These are phyloP conservation scores for Hirundichthys speculiger DNA, from an alignment of 2,113 vertebrate species.

Conservation along the genomic window DNA sequence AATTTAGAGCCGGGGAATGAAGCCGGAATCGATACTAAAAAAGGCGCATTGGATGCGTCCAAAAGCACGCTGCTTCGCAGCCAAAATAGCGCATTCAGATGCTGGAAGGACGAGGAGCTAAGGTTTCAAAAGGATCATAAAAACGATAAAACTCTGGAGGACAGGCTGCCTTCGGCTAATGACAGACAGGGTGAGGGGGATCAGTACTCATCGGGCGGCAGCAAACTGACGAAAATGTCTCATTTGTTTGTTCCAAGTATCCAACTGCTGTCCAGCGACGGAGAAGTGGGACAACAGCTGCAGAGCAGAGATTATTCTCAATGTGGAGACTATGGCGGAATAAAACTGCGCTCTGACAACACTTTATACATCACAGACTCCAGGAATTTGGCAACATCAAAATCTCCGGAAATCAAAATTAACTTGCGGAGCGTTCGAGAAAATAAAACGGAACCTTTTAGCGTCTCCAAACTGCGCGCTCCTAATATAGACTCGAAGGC, in stretches of 20 bases:
- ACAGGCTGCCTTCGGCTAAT: slow-evolving; percentile 29
- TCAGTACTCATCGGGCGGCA: slow-evolving; percentile 41
- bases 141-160: slow-evolving; percentile 63
- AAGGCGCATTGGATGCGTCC: slow-evolving; percentile 85
- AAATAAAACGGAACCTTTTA: slow-evolving; percentile 79
- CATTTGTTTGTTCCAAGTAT: slow-evolving; percentile 93
- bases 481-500: slow-evolving; percentile 77
- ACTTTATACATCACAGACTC: slow-evolving; percentile 54
- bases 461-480: slow-evolving; percentile 86
- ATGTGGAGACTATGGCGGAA: slow-evolving; percentile 9
- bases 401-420: slow-evolving; percentile 92
- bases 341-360: slow-evolving; percentile 49
- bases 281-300: slow-evolving; percentile 66
- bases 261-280: slow-evolving; percentile 81
- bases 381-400: slow-evolving; percentile 64
- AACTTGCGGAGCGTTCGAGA: slow-evolving; percentile 84
- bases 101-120: slow-evolving; percentile 91
- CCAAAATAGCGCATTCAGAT: slow-evolving; percentile 95
- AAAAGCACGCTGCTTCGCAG: slow-evolving; percentile 89
- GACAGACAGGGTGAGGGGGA: slow-evolving; percentile 37
- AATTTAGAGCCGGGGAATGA: slow-evolving; percentile 70
- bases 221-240: slow-evolving; percentile 90
- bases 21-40: slow-evolving; percentile 84
- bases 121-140: slow-evolving; percentile 83
- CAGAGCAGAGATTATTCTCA: slow-evolving; percentile 25